Percentiles rank a stretch among this genome's conserved stretches.
Conservation (phyloP, 2,113 vertebrate species). For the Pteronura brasiliensis region DNA sequence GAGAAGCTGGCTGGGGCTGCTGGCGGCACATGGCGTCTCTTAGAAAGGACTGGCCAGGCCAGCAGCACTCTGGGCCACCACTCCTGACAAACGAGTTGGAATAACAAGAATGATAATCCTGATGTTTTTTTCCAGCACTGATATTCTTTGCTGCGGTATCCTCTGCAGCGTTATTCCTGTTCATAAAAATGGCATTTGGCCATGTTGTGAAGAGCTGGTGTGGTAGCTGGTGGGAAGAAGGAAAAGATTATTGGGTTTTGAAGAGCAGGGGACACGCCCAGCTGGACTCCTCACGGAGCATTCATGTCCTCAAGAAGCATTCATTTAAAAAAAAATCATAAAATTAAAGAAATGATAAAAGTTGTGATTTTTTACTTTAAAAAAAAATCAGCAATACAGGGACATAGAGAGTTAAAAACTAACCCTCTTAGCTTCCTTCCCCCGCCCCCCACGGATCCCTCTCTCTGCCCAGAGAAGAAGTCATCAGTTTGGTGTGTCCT, state of each 20-base stretch:
- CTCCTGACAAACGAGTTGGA: background rate
- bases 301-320: background rate
- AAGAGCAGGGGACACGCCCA: background rate
- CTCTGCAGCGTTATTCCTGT: background rate
- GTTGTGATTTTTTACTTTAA: background rate
- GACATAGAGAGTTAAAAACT: background rate
- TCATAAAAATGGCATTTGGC: background rate
- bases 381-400: background rate
- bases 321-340: background rate
- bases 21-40: background rate
- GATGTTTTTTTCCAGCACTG: background rate
- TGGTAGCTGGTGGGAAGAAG: background rate
- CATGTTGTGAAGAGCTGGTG: background rate
- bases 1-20: background rate
- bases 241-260: background rate
- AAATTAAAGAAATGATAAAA: background rate
- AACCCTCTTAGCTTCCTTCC: background rate
- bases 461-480: background rate
- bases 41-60: background rate
- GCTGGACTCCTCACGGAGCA: background rate
- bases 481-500: background rate
- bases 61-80: background rate
- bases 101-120: background rate
- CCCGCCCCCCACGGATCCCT: fast-evolving
- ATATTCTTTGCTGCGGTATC: background rate